A percentile compares a stretch with the other conserved stretches of the same genome.
Evolutionary conservation across 1,140 invertebrate species (phyloP).

Genomic region (Platyscapa corneri): DNA sequence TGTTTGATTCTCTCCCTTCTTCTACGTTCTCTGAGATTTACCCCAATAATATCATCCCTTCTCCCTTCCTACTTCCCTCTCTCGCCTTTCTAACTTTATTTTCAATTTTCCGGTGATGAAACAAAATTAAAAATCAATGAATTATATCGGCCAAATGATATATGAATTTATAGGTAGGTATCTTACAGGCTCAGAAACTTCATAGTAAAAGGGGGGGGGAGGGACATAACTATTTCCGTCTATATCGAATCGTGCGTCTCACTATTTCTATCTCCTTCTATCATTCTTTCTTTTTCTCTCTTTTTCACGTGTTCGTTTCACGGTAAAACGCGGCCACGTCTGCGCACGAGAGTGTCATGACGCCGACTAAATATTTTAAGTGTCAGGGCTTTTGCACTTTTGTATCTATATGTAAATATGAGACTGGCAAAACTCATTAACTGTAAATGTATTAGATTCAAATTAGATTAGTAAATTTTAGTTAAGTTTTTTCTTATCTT

Average conservation of each 20-base stretch:
- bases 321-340: slow-evolving; percentile 35
- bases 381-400: neutral
- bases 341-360: neutral
- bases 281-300: neutral
- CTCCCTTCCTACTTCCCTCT: neutral
- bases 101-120: neutral
- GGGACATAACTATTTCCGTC: slow-evolving; percentile 38
- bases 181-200: neutral
- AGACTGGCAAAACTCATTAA: too few relatives aligned
- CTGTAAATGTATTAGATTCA: neutral
- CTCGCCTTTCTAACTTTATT: neutral
- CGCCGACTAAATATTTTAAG: neutral
- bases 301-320: neutral
- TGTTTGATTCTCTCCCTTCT: too few relatives aligned
- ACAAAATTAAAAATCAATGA: slow-evolving; percentile 10
- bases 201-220: slow-evolving; percentile 27
- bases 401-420: neutral
- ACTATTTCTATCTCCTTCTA: neutral
- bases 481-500: neutral
- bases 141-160: neutral
- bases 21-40: neutral
- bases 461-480: too few relatives aligned
- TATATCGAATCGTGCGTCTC: neutral
- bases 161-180: neutral
- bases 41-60: neutral